Evolutionary conservation across 2,888 invertebrate genomes (phyloP).

Genomic region (Tupiocoris notatus): DNA sequence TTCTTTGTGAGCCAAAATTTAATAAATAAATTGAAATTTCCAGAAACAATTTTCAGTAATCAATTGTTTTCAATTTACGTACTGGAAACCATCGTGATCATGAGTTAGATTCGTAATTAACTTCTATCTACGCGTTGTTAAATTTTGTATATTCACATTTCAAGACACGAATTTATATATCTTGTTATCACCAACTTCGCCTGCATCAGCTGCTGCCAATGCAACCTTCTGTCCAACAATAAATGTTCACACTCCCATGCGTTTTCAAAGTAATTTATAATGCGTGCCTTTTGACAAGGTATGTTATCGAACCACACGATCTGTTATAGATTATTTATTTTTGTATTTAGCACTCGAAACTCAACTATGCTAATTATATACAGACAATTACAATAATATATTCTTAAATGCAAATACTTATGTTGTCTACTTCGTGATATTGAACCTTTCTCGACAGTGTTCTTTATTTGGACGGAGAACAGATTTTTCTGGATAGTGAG

Average conservation of each 20-base stretch:
- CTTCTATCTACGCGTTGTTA: no score
- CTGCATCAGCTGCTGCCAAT: background rate
- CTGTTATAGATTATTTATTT: constrained; percentile 42
- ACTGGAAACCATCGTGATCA: no score
- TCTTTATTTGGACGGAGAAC: no score
- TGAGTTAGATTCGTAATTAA: no score
- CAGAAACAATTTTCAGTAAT: no score
- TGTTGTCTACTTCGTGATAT: background rate
- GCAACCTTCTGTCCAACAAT: background rate
- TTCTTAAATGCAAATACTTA: constrained; percentile 18
- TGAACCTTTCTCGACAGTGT: no score
- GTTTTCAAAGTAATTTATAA: background rate
- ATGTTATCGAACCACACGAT: constrained; percentile 29
- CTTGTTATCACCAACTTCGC: background rate
- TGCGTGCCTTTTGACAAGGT: constrained; percentile 20
- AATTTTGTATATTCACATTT: no score
- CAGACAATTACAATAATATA: constrained; percentile 35
- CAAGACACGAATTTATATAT: no score
- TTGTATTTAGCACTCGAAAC: constrained; percentile 34
- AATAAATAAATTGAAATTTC: no score
- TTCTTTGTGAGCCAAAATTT: no score
- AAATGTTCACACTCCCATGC: background rate
- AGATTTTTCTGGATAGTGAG: no score
- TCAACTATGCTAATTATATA: constrained; percentile 40
- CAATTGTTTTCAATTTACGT: no score